A percentile compares a stretch with the other conserved stretches of the same genome.
Evolutionary conservation across 2,888 invertebrate species (phyloP).

Genomic region (Harpagoxenus sublaevis): DNA sequence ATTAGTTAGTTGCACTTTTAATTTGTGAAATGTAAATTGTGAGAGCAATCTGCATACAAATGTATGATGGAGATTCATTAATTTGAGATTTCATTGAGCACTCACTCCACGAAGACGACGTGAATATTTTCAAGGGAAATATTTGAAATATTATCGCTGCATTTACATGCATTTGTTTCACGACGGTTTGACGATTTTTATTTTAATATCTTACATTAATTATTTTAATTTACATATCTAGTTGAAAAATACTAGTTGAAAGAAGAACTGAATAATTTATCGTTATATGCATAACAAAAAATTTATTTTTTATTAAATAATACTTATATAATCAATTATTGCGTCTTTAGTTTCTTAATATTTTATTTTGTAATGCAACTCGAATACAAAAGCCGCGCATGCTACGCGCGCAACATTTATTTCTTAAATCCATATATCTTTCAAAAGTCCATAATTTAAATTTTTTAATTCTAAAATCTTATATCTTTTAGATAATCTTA

Average conservation of each 20-base stretch:
- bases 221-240: too few relatives aligned
- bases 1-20: background rate
- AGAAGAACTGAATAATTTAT: background rate
- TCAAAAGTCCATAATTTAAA: too few relatives aligned
- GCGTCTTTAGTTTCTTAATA: background rate
- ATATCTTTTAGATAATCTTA: too few relatives aligned
- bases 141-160: conserved; percentile 17
- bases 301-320: background rate
- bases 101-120: background rate
- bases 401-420: background rate
- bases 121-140: background rate
- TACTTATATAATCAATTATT: background rate
- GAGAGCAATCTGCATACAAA: background rate
- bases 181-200: background rate
- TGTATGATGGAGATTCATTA: background rate
- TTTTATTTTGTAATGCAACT: background rate
- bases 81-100: background rate
- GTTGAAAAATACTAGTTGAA: background rate
- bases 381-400: background rate
- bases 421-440: too few relatives aligned
- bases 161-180: background rate
- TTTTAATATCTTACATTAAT: background rate
- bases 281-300: background rate
- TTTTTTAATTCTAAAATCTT: too few relatives aligned
- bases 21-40: conserved; percentile 9